These are phyloP conservation scores for Malurus cyaneus DNA, from an alignment of 2,113 vertebrate genomes.

Conservation along the genomic window DNA sequence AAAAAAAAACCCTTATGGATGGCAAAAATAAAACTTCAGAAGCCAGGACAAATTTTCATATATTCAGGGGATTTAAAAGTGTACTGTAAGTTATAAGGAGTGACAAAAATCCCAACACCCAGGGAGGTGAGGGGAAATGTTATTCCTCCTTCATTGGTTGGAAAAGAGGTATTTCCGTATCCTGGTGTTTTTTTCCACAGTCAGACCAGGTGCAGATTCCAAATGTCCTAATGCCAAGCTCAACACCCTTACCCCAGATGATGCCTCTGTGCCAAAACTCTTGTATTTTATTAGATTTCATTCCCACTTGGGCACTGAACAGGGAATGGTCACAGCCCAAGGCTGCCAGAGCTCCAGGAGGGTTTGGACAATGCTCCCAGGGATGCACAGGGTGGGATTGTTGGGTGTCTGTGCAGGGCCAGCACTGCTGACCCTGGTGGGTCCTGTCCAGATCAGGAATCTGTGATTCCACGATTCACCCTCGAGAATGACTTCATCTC, in stretches of 20 bases:
- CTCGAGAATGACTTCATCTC: not conserved
- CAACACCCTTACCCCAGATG: not conserved
- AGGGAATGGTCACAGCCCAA: accelerated
- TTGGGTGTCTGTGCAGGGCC: not conserved
- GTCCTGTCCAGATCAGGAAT: not conserved
- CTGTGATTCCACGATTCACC: not conserved
- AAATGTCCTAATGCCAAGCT: not conserved
- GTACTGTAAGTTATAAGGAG: not conserved
- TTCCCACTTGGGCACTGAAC: not conserved
- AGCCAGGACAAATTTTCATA: not conserved
- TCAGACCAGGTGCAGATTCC: not conserved
- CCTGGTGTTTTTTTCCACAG: not conserved
- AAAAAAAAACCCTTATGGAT: not conserved
- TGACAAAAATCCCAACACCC: not conserved
- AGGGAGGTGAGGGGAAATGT: not conserved
- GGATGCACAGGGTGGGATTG: not conserved
- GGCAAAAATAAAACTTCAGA: not conserved
- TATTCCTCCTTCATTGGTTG: not conserved
- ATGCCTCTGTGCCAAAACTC: not conserved
- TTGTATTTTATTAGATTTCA: not conserved
- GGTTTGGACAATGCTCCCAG: accelerated
- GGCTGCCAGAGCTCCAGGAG: not conserved
- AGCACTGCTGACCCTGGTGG: accelerated
- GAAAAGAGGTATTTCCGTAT: not conserved
- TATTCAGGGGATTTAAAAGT: not conserved